Evolutionary conservation across 1,140 invertebrate genomes (phyloP), one percentile per base, ranked within the genome.

Genomic region (Rhizoglyphus robini): DNA sequence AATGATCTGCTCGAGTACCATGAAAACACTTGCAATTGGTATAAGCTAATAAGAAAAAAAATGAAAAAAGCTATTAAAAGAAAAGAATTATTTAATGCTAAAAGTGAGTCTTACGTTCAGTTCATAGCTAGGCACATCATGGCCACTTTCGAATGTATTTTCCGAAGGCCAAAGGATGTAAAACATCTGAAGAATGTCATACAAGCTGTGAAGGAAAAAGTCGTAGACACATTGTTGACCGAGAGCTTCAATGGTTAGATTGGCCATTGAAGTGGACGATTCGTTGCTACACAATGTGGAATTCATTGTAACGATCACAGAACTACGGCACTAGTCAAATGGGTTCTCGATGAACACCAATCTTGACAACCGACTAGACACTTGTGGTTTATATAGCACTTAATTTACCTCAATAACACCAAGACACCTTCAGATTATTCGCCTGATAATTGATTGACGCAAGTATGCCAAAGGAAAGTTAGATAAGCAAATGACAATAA

Each of bases 101-200:
- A 34, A 34, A 31, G 18, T 31, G 15, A 59, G 18, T 23, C 31
- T 61, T 41, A 61, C 59, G 4, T 27, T 38, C 15, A 61, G n/a
- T 38, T 64, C 63, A 57, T 64, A 64, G 46, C 51, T 51, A 1
- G 63, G 18, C 27, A 64, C 63, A 23, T 64, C 20, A 51, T 64
- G 25, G 4, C 23, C n/a, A 49, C 25, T 27, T 15, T 64, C 63
- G 20, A 27, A 15, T 20, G 23, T 32, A 23, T 23, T 32, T 32
- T 54, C 51, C 8, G 51, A 54, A 11, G 51, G 51, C 51, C 51
- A 54, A 32, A 54, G 8, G 23, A 54, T 54, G 51, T 54, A 54
- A 32, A 54, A 54, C 51, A 54, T 54, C 20, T 54, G 51, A 25
- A 54, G 51, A 32, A 54, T 11, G 23, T 54, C 51, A 32, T 54